Percentiles rank a stretch among this genome's conserved stretches.
Evolutionary conservation across 2,113 vertebrate genomes (phyloP).

Genomic region (Malurus alboscapulatus): DNA sequence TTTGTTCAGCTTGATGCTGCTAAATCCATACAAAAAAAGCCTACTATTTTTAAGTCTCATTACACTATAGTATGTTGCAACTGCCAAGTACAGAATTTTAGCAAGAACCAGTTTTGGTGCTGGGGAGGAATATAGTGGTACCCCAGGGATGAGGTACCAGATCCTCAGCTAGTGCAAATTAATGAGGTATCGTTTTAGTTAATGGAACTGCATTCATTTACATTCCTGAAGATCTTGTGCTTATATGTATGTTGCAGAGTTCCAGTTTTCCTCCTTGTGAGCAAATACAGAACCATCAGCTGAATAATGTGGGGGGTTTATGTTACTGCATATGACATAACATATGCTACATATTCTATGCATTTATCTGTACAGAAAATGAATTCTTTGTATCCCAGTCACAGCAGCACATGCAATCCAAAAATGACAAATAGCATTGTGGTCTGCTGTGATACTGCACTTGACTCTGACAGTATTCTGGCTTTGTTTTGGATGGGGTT

Average conservation of each 20-base stretch:
- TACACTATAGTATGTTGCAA: background rate
- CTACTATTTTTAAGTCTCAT: background rate
- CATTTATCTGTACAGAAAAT: background rate
- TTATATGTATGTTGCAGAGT: background rate
- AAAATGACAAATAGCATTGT: background rate
- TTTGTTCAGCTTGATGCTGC: slow-evolving; percentile 21
- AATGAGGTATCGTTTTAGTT: background rate
- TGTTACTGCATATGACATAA: slow-evolving; percentile 5
- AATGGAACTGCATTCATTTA: background rate
- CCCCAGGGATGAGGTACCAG: background rate
- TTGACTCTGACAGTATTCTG: slow-evolving; percentile 31
- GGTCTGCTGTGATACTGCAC: slow-evolving; percentile 1
- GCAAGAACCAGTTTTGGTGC: background rate
- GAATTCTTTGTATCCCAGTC: background rate
- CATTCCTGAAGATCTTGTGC: slow-evolving; percentile 5
- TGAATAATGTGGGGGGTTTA: background rate
- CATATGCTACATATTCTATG: background rate
- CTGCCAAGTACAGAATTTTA: background rate
- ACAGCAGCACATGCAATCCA: background rate
- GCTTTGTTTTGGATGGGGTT: background rate
- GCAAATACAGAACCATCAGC: background rate
- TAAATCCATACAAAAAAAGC: background rate
- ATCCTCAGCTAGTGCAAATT: slow-evolving; percentile 7
- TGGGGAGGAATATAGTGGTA: background rate
- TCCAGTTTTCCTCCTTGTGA: background rate